Base-by-base conservation (phyloP, 2,113 vertebrate species). In the Strigops habroptila region DNA sequence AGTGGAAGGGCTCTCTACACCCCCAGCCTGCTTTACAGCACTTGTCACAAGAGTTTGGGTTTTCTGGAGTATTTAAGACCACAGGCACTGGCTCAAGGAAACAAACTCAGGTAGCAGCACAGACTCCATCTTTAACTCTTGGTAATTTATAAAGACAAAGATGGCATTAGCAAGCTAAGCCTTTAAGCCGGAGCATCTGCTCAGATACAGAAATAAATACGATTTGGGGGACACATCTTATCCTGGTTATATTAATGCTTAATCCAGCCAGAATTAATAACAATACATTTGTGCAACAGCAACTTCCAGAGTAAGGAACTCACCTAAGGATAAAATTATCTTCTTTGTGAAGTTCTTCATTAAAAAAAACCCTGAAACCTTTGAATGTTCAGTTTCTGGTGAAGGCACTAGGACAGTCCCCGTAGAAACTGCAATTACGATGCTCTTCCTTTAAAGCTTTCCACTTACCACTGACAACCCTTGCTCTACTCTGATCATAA, bases 201-300 rank as follows among this genome's bases (percentile, higher is more conserved):
- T 95, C 81, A 83, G 93, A 55, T 80, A 95, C 96, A 97, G 88
- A 97, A 97, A 97, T 97, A 98, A 97, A 96, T 80, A 94, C 44
- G 33, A 94, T 90, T 78, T 85, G 30, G 57, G 68, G 94, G 69
- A 81, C 63, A 39, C 74, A 78, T 82, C 93, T 97, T 91, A 96
- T 79, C 93, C 92, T 89, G 57, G 71, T 91, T 92, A 80, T 95
- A 95, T 87, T 95, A 88, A 87, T 67, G 51, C 91, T 62, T 96
- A 95, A 94, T 86, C 84, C 81, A 88, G 76, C 24, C 81, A 95
- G 83, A 97, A 96, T 88, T 75, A 96, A 62, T 55, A 91, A 70
- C n/a, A 87, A 87, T 46, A 82, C 25, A 48, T 65, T 79, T 82
- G 23, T 75, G 41, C 63, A 84, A 64, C 6, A 23, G 62, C 59